Evolutionary conservation across 2,113 vertebrate species (phyloP), one percentile per base, ranked within the genome.

Genomic region (Xiphias gladius): DNA sequence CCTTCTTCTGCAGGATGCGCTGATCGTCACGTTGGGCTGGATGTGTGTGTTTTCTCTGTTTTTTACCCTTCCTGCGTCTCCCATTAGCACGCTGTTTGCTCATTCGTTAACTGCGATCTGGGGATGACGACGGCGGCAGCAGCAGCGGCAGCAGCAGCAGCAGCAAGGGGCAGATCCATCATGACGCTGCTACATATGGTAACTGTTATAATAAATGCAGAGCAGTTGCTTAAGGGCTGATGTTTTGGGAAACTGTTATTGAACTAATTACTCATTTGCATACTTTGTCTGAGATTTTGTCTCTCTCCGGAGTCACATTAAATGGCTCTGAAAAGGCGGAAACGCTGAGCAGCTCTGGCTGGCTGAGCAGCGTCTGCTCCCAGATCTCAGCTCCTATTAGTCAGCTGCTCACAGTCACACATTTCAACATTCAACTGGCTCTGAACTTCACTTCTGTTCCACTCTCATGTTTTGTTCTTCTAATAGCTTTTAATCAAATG

Each of bases 241-340:
- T 91, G 88, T 90, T 93, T 91, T 69, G 81, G 87, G 66, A 89
- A 92, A 84, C 77, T 81, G 83, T 85, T 91, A 79, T 89, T 76
- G 75, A 90, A 86, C 74, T 93, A 90, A 91, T 93, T 82, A 82
- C 81, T 82, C 81, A 88, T 93, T 93, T 94, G 80, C 92, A 93
- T 88, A 91, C 76, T 92, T 89, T 77, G 57, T 88, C 83, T 85
- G 74, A 85, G 55, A 83, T 80, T 85, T 39, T 30, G 26, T 54
- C 32, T 83, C 77, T 89, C 87, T 89, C 80, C 4, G 54, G 85
- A 83, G 83, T 81, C 86, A 39, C 72, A 55, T 87, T 89, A 80
- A 85, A 50, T 70, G 76, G 69, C 10, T 43, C 37, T 37, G 84
- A 80, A 79, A 82, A 82, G 65, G 37, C 71, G 67, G 46, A 57